Evolutionary conservation across 2,113 vertebrate species (phyloP).

Genomic region (Bambusicola thoracicus): DNA sequence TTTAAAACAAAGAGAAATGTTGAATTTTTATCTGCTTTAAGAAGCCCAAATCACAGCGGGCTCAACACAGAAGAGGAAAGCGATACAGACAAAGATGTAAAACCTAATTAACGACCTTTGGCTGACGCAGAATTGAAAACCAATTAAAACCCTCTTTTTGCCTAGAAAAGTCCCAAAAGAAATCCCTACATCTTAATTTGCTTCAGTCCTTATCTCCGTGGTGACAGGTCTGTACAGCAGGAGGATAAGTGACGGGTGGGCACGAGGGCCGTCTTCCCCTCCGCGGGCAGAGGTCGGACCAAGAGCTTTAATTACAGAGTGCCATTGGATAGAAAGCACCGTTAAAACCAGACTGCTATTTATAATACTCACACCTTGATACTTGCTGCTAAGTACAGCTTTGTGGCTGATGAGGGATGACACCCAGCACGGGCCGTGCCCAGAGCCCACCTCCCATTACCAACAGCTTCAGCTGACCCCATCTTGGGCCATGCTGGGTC

Average conservation of each 20-base stretch:
- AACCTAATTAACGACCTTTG: conserved; percentile 47
- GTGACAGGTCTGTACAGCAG: background rate
- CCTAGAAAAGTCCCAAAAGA: conserved; percentile 32
- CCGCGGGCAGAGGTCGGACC: background rate
- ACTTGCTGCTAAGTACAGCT: background rate
- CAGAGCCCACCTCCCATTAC: background rate
- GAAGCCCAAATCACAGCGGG: background rate
- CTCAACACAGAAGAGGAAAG: background rate
- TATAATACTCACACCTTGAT: fast-evolving
- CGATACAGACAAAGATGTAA: background rate
- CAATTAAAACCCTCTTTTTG: conserved; percentile 31
- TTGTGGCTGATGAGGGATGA: background rate
- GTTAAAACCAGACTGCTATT: background rate
- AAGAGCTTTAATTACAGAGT: background rate
- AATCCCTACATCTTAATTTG: conserved; percentile 59
- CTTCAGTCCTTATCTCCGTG: background rate
- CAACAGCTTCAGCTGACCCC: background rate
- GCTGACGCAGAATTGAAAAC: background rate
- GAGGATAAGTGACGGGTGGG: background rate
- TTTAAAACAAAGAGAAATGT: background rate
- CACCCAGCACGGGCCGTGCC: background rate
- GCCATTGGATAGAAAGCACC: background rate
- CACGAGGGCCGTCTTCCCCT: background rate
- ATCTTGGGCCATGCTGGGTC: fast-evolving
- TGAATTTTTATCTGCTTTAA: background rate